phyloP scores from a whole-genome alignment of 2,888 invertebrate species.

The Scaptodrosophila latifasciaeformis region DNA sequence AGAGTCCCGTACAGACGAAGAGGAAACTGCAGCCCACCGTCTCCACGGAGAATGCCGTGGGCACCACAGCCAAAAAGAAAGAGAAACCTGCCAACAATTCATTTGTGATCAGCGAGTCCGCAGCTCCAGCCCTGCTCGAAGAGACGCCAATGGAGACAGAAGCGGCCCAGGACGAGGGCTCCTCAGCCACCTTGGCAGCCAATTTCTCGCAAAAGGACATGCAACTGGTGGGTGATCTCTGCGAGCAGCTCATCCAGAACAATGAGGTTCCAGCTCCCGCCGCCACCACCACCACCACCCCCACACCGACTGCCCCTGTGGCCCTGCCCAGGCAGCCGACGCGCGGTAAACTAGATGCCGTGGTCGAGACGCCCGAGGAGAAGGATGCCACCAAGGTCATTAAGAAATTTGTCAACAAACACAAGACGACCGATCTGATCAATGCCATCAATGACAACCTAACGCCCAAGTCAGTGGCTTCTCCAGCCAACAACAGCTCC shows the following conservation, averaged over 20 bases:
- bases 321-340: slow-evolving; percentile 53
- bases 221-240: slow-evolving; percentile 67
- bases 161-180: slow-evolving; percentile 44
- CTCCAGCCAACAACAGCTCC: slow-evolving; percentile 15
- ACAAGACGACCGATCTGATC: slow-evolving; percentile 74
- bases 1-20: slow-evolving; percentile 79
- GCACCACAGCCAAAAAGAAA: slow-evolving; percentile 81
- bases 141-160: slow-evolving; percentile 65
- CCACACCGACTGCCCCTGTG: background rate
- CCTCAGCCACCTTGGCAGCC: slow-evolving; percentile 20
- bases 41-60: slow-evolving; percentile 80
- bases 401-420: slow-evolving; percentile 75
- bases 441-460: slow-evolving; percentile 69
- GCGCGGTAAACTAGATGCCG: slow-evolving; percentile 60
- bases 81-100: slow-evolving; percentile 76
- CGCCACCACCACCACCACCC: background rate
- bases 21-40: slow-evolving; percentile 85
- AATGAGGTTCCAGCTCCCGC: slow-evolving; percentile 15
- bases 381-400: slow-evolving; percentile 74
- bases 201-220: slow-evolving; percentile 66
- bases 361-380: slow-evolving; percentile 70
- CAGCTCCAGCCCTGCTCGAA: slow-evolving; percentile 26
- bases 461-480: slow-evolving; percentile 6
- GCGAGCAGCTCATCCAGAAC: slow-evolving; percentile 68
- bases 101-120: slow-evolving; percentile 48